Percentiles rank a stretch among this genome's conserved stretches.
These are phyloP conservation scores for Siniperca knerii DNA, from an alignment of 2,113 vertebrate species.

Conservation along the genomic window DNA sequence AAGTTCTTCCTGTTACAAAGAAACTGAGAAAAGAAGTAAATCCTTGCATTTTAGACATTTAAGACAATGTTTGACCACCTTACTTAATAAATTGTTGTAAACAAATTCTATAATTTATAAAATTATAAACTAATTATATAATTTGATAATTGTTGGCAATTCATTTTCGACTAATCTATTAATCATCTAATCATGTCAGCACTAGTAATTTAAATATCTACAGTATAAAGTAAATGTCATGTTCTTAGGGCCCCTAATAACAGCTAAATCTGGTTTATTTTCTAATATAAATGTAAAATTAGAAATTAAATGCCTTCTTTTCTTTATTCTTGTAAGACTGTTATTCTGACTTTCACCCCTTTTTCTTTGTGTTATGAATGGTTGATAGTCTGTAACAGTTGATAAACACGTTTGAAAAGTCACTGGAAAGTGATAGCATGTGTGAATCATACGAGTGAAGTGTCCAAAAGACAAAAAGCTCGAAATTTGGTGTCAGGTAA, in stretches of 20 bases:
- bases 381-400: background rate
- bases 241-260: background rate
- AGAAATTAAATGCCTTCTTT: background rate
- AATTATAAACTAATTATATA: background rate
- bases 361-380: background rate
- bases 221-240: background rate
- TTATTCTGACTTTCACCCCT: background rate
- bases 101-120: too few relatives aligned
- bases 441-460: background rate
- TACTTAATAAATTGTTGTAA: background rate
- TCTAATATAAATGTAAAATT: background rate
- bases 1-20: background rate
- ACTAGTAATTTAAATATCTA: background rate
- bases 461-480: background rate
- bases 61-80: background rate
- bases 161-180: background rate
- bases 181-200: background rate
- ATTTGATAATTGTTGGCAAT: too few relatives aligned
- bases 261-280: background rate
- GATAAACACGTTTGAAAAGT: background rate
- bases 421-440: background rate
- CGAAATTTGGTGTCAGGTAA: conserved; percentile 13
- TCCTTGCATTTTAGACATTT: background rate
- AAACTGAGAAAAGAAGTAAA: background rate
- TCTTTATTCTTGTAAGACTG: background rate